Evolutionary conservation across 2,888 invertebrate species (phyloP).

Genomic region (Ligdia adustata): DNA sequence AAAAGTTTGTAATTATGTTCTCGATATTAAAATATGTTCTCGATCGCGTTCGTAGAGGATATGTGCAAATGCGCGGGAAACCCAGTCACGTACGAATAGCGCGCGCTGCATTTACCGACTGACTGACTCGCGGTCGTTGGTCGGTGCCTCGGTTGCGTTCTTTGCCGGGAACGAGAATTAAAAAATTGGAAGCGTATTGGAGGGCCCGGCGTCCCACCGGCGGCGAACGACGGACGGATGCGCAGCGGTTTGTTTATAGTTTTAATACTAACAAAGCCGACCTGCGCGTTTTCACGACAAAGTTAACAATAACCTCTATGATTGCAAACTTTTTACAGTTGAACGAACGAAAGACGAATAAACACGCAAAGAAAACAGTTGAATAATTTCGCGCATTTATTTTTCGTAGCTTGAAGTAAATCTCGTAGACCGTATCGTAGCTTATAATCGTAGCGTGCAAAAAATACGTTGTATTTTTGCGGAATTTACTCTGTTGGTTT

Average conservation of each 20-base stretch:
- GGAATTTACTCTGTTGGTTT: conserved; percentile 9
- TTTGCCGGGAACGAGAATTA: conserved; percentile 14
- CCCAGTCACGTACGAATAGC: conserved; percentile 47
- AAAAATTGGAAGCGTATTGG: conserved; percentile 55
- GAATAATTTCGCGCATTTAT: background rate
- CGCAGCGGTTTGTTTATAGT: conserved; percentile 51
- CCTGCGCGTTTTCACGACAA: conserved; percentile 25
- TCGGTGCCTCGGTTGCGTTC: conserved; percentile 9
- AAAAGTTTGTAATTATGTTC: conserved; percentile 7
- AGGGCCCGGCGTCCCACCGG: conserved; percentile 43
- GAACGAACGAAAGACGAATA: background rate
- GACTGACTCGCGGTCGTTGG: conserved; percentile 18
- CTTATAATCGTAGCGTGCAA: conserved; percentile 8
- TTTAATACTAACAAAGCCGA: conserved; percentile 27
- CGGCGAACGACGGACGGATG: conserved; percentile 47
- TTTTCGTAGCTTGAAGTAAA: background rate
- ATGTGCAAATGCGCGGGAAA: conserved; percentile 45
- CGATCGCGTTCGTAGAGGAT: conserved; percentile 53
- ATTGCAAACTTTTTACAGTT: background rate
- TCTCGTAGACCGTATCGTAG: conserved; percentile 18
- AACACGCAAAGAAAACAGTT: background rate
- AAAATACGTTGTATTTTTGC: conserved; percentile 23
- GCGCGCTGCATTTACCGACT: conserved; percentile 57
- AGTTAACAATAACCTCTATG: background rate
- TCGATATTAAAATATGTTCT: conserved; percentile 32